A percentile compares a stretch with the other conserved stretches of the same genome.
phyloP scores from a whole-genome alignment of 2,888 invertebrate species.

The Rhopalosiphum nymphaeae region DNA sequence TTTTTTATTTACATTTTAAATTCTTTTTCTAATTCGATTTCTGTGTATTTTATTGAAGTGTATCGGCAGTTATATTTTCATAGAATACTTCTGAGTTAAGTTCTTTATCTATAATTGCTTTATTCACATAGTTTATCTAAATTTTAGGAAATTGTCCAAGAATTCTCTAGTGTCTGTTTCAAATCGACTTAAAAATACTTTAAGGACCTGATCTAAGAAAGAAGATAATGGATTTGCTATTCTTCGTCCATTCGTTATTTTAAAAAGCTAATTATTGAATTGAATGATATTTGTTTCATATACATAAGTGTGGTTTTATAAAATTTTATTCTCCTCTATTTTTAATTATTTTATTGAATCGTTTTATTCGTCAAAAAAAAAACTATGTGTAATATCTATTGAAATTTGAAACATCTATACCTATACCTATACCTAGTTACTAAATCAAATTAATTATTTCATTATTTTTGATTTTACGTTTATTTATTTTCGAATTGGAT shows the following conservation, averaged over 20 bases:
- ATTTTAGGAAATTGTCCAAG: conserved; percentile 4
- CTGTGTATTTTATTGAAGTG: neutral
- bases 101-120: neutral
- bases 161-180: neutral
- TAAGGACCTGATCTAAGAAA: neutral
- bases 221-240: neutral
- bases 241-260: neutral
- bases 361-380: neutral
- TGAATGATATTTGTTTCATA: neutral
- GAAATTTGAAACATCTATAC: neutral
- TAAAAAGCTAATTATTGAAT: neutral
- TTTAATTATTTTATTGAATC: neutral
- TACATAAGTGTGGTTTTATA: neutral
- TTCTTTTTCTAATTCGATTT: neutral
- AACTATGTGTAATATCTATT: neutral
- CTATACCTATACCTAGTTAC: neutral
- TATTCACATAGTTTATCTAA: neutral
- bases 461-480: neutral
- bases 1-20: neutral
- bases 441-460: neutral
- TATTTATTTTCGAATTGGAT: neutral
- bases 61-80: neutral
- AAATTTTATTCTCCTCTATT: neutral
- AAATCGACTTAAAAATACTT: neutral
- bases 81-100: neutral